Evolutionary conservation across 2,888 invertebrate species (phyloP).

Genomic region (Campopleginae sp.): DNA sequence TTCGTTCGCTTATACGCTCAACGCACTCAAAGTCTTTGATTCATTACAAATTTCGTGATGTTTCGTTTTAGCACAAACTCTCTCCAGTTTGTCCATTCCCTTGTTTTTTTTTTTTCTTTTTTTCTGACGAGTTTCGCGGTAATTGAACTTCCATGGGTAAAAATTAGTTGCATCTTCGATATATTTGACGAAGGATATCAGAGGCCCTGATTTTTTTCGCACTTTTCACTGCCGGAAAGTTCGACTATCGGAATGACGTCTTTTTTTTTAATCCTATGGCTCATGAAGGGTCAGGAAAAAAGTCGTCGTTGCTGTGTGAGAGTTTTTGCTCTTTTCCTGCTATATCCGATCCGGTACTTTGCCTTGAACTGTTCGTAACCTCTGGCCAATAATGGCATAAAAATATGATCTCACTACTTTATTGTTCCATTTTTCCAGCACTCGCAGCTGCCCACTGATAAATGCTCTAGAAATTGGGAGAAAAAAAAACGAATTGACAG

Average conservation of each 20-base stretch:
- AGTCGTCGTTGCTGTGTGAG: constrained; percentile 46
- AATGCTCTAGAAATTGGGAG: neutral
- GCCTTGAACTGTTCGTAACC: constrained; percentile 46
- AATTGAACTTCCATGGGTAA: no score
- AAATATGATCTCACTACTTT: constrained; percentile 27
- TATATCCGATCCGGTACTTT: constrained; percentile 27
- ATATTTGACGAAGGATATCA: constrained; percentile 20
- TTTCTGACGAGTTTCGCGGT: neutral
- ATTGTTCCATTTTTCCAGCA: constrained; percentile 32
- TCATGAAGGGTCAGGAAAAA: constrained; percentile 13
- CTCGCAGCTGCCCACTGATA: neutral
- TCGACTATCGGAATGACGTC: constrained; percentile 43
- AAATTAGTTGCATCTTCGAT: neutral
- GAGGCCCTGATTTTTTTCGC: constrained; percentile 39
- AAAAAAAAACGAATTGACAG: neutral
- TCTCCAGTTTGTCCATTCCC: no score
- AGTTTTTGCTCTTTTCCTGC: constrained; percentile 11
- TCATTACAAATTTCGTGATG: neutral
- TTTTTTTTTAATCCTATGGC: neutral
- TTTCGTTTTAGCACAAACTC: no score
- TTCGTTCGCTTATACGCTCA: constrained; percentile 3
- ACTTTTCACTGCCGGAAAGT: constrained; percentile 38
- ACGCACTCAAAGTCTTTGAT: neutral
- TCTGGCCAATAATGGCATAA: constrained; percentile 24
- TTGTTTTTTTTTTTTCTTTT: neutral